Percentiles rank a stretch among this genome's conserved stretches.
Evolutionary conservation across 2,888 invertebrate species (phyloP).

Genomic region (Clanis bilineata): DNA sequence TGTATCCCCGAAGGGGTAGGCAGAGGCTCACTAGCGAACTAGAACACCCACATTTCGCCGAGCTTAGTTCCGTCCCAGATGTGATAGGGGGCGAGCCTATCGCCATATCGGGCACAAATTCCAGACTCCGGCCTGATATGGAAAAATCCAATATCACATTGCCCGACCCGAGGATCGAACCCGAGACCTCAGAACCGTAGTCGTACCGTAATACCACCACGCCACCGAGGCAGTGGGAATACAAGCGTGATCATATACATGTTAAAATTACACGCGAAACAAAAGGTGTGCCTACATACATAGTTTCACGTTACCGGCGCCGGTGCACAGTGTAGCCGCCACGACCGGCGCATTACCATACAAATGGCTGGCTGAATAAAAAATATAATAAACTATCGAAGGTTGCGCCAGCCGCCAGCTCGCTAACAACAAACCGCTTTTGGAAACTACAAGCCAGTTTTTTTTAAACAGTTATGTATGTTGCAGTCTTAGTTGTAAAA

Average conservation of each 20-base stretch:
- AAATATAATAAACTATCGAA: conserved; percentile 10
- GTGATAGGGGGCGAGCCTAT: too few species aligned
- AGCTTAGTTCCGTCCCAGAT: too few species aligned
- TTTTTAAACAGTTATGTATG: neutral
- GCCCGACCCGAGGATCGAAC: too few species aligned
- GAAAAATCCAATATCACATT: too few species aligned
- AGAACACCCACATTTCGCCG: too few species aligned
- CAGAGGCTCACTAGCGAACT: too few species aligned
- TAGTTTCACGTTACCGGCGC: conserved; percentile 14
- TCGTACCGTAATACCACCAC: too few species aligned
- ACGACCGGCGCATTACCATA: conserved; percentile 16
- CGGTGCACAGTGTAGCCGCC: neutral
- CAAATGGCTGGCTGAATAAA: conserved; percentile 13
- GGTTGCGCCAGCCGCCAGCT: neutral
- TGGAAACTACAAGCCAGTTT: neutral
- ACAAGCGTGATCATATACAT: neutral
- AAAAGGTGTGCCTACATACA: neutral
- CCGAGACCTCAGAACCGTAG: too few species aligned
- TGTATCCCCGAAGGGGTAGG: too few species aligned
- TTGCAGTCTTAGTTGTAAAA: neutral
- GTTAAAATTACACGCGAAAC: neutral
- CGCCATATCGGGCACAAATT: too few species aligned
- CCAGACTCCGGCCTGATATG: too few species aligned
- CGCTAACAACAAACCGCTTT: conserved; percentile 5
- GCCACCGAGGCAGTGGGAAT: too few species aligned